A percentile compares a stretch with the other conserved stretches of the same genome.
Conservation (phyloP, 2,797 vertebrate species). For the Gymnopithys bicolor region DNA sequence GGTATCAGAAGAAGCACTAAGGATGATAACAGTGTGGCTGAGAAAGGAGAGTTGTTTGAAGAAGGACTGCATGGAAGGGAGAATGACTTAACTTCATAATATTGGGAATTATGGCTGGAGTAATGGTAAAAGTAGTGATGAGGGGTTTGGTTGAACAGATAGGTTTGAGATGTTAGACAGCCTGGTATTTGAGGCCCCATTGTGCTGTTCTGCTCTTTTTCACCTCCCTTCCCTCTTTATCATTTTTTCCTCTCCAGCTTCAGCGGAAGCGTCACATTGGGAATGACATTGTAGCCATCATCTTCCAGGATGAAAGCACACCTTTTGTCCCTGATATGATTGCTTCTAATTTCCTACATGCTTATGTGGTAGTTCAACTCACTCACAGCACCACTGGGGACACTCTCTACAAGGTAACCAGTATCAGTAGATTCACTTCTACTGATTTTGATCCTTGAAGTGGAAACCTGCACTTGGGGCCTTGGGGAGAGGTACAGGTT, state of each 20-base stretch:
- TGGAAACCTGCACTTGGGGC: not conserved
- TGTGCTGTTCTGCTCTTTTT: not conserved
- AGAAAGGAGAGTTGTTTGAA: not conserved
- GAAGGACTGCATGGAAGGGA: not conserved
- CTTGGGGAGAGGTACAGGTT: not conserved
- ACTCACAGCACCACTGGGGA: conserved; percentile 48
- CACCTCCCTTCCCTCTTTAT: not conserved
- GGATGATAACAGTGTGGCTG: not conserved
- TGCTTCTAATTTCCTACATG: conserved; percentile 92
- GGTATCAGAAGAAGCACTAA: conserved; percentile 68
- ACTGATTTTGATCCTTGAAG: not conserved
- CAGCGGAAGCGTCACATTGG: conserved; percentile 94
- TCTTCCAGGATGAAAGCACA: conserved; percentile 90
- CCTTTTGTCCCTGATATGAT: conserved; percentile 89
- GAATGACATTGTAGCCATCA: conserved; percentile 90
- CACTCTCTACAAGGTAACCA: conserved; percentile 73
- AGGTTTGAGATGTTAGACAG: not conserved
- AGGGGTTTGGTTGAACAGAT: not conserved
- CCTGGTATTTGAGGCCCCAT: not conserved
- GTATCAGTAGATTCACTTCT: not conserved
- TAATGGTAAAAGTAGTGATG: not conserved
- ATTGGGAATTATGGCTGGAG: not conserved
- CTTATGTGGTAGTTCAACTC: conserved; percentile 86
- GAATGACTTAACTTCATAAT: not conserved
- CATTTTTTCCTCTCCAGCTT: conserved; percentile 75